Percentiles rank a stretch among this genome's conserved stretches.
Conservation (phyloP, 2,888 invertebrate genomes). For the Axea sp. region DNA sequence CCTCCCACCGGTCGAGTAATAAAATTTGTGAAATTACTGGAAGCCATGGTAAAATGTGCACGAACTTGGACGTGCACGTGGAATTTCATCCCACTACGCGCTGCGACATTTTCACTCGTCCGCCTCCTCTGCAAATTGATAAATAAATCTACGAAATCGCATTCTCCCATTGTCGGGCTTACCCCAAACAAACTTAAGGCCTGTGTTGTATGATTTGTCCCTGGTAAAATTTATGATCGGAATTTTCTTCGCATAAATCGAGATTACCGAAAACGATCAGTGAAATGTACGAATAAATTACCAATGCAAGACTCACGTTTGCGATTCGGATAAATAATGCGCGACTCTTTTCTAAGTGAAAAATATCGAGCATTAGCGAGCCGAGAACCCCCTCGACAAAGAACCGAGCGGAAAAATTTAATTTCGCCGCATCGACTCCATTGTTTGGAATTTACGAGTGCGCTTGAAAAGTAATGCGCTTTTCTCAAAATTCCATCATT, state of each 20-base stretch:
- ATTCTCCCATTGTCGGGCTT: conserved; percentile 55
- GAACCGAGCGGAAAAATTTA: conserved; percentile 27
- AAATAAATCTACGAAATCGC: conserved; percentile 52
- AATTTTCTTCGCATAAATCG: conserved; percentile 61
- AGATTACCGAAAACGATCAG: conserved; percentile 51
- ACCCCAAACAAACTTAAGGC: conserved; percentile 66
- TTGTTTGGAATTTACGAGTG: conserved; percentile 43
- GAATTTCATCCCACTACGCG: conserved; percentile 59
- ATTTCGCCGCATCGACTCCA: conserved; percentile 38
- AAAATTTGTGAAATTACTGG: conserved; percentile 73
- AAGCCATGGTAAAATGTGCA: conserved; percentile 67
- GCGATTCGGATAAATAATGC: conserved; percentile 46
- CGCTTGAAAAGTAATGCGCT: conserved; percentile 24
- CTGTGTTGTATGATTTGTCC: conserved; percentile 59
- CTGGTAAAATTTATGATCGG: conserved; percentile 53
- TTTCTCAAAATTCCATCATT: conserved; percentile 26
- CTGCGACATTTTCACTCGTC: conserved; percentile 29
- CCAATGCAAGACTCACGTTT: conserved; percentile 6
- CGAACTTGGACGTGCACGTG: conserved; percentile 68
- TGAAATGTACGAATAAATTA: conserved; percentile 48
- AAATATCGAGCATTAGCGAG: conserved; percentile 44
- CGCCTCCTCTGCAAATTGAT: conserved; percentile 30
- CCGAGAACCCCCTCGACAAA: conserved; percentile 1
- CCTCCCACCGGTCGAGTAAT: conserved; percentile 70
- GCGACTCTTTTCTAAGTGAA: conserved; percentile 18